Evolutionary conservation across 2,113 vertebrate genomes (phyloP).

Genomic region (Apodemus sylvaticus): DNA sequence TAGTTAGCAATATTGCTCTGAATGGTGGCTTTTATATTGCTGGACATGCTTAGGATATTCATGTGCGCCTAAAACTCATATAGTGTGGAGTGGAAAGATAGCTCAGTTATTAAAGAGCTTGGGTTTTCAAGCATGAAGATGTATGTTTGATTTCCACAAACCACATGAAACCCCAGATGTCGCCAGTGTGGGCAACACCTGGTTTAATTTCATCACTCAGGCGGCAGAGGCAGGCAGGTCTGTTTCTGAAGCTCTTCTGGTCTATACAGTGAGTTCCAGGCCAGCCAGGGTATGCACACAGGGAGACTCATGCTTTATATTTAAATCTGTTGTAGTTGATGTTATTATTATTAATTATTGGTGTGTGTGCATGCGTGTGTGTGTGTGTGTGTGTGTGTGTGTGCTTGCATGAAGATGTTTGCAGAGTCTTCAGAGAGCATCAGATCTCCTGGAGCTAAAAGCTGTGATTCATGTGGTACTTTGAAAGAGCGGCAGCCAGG

Average conservation of each 20-base stretch:
- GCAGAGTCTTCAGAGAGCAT: too few relatives aligned
- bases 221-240: not conserved
- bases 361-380: not conserved
- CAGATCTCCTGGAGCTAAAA: not conserved
- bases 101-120: not conserved
- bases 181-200: not conserved
- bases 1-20: not conserved
- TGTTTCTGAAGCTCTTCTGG: not conserved
- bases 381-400: not conserved
- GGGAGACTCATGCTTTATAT: not conserved
- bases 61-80: not conserved
- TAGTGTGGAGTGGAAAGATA: not conserved
- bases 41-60: not conserved
- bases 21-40: not conserved
- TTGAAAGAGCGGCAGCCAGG: not conserved
- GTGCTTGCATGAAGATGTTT: too few relatives aligned
- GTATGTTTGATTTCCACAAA: not conserved
- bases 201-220: not conserved
- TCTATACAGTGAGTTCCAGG: not conserved
- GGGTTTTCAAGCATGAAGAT: not conserved
- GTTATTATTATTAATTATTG: not conserved
- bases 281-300: not conserved
- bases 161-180: not conserved
- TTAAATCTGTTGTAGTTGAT: not conserved
- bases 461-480: not conserved